phyloP scores from a whole-genome alignment of 1,140 invertebrate species.

The Anastrepha ludens region DNA sequence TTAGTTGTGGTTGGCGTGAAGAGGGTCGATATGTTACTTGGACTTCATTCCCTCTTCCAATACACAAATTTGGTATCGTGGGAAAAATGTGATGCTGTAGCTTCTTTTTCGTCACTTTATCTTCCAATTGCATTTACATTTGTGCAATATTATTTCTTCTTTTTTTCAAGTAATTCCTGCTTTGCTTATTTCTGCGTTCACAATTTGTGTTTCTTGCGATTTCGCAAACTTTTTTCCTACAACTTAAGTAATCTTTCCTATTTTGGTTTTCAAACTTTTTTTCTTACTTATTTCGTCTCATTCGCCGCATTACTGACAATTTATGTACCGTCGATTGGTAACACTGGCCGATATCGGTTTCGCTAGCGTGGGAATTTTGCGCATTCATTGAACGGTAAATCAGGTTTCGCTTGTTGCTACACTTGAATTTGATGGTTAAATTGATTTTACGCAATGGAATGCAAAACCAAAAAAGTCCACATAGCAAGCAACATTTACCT shows the following conservation, averaged over 20 bases:
- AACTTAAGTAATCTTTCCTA: not conserved
- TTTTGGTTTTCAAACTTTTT: not conserved
- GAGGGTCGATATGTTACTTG: not conserved
- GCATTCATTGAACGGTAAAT: slow-evolving; percentile 36
- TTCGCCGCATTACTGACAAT: not conserved
- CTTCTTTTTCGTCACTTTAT: slow-evolving; percentile 12
- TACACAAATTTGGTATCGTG: slow-evolving; percentile 49
- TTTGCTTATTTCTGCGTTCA: slow-evolving; percentile 21
- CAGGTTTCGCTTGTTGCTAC: slow-evolving; percentile 26
- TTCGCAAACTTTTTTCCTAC: not conserved
- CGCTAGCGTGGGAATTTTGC: slow-evolving; percentile 38
- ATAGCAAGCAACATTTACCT: not conserved
- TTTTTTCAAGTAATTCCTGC: not conserved
- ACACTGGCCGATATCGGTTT: not conserved
- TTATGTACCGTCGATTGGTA: slow-evolving; percentile 15
- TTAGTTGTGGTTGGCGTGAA: not conserved
- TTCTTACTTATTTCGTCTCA: not conserved
- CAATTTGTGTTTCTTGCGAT: not conserved
- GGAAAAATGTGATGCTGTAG: slow-evolving; percentile 20
- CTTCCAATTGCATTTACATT: slow-evolving; percentile 14
- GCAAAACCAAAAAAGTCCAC: slow-evolving; percentile 14
- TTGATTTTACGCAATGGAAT: slow-evolving; percentile 45
- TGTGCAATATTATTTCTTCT: not conserved
- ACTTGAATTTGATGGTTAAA: slow-evolving; percentile 33
- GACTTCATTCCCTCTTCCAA: slow-evolving; percentile 9